Conservation (phyloP, 2,888 invertebrate genomes). For the Scaptomyza parva region DNA sequence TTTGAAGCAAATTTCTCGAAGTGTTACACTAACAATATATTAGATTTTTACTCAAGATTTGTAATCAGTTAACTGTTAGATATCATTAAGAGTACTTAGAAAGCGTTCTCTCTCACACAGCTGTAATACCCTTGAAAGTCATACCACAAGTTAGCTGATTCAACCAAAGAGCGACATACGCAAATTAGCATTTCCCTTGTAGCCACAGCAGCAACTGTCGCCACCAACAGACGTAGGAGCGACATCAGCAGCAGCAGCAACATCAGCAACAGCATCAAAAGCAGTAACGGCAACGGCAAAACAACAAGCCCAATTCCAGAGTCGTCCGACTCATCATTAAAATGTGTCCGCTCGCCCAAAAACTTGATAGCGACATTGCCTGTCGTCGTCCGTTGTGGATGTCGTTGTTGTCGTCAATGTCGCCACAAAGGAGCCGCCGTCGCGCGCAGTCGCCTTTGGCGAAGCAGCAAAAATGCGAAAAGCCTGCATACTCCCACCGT, state of each 20-base stretch:
- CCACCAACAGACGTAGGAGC: constrained; percentile 27
- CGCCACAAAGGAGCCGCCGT: constrained; percentile 76
- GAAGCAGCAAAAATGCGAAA: constrained; percentile 71
- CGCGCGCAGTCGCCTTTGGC: constrained; percentile 47
- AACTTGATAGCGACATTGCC: constrained; percentile 78
- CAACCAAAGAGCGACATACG: constrained; percentile 72
- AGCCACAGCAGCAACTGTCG: constrained; percentile 42
- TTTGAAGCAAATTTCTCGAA: too few relatives aligned
- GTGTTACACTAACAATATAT: too few relatives aligned
- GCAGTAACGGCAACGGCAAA: constrained; percentile 21
- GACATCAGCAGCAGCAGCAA: constrained; percentile 27
- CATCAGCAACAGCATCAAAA: constrained; percentile 28
- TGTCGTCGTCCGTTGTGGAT: constrained; percentile 66
- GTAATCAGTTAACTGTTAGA: background rate
- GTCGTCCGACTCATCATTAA: constrained; percentile 76
- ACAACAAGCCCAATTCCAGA: constrained; percentile 69
- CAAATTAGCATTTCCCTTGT: constrained; percentile 81
- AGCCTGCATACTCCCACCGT: constrained; percentile 74
- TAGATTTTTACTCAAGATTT: too few relatives aligned
- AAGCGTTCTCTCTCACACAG: constrained; percentile 18
- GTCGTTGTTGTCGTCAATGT: constrained; percentile 75
- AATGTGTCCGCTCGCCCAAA: constrained; percentile 77
- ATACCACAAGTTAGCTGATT: constrained; percentile 37
- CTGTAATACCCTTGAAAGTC: constrained; percentile 30
- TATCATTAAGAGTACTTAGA: background rate